Percentiles rank a stretch among this genome's conserved stretches.
Evolutionary conservation across 2,113 vertebrate genomes (phyloP).

Genomic region (Archocentrus centrarchus): DNA sequence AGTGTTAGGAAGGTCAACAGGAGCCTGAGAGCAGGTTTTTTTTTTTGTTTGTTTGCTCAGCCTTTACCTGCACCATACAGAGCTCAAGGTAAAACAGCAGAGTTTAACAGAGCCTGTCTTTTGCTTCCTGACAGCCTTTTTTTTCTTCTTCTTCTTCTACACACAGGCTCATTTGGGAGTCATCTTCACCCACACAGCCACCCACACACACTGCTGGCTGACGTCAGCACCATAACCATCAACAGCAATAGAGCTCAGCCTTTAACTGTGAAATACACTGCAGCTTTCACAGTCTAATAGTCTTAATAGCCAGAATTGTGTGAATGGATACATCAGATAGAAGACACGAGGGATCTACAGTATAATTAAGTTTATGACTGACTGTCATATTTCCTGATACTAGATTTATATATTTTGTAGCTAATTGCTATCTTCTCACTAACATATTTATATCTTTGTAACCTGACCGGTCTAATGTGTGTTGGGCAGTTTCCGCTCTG

Average conservation of each 20-base stretch:
- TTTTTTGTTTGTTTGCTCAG: constrained; percentile 24
- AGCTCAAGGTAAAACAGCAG: constrained; percentile 56
- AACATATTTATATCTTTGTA: neutral
- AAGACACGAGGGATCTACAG: neutral
- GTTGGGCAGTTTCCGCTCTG: neutral
- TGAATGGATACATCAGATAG: constrained; percentile 7
- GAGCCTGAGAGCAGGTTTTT: constrained; percentile 29
- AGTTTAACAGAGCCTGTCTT: constrained; percentile 43
- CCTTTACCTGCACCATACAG: constrained; percentile 12
- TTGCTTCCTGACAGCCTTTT: constrained; percentile 41
- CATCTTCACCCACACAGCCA: constrained; percentile 69
- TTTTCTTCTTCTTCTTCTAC: neutral
- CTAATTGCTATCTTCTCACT: neutral
- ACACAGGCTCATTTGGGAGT: constrained; percentile 67
- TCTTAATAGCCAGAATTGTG: neutral
- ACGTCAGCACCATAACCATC: constrained; percentile 68
- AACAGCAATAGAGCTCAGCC: constrained; percentile 55
- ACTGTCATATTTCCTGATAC: neutral
- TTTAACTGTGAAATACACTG: constrained; percentile 32
- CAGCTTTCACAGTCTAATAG: neutral
- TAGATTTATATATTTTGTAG: neutral
- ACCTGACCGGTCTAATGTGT: neutral
- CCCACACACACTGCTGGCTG: constrained; percentile 66
- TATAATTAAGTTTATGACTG: neutral
- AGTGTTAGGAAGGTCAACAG: constrained; percentile 8